A percentile compares a stretch with the other conserved stretches of the same genome.
phyloP scores from a whole-genome alignment of 1,140 invertebrate genomes.

The Formica selysi region DNA sequence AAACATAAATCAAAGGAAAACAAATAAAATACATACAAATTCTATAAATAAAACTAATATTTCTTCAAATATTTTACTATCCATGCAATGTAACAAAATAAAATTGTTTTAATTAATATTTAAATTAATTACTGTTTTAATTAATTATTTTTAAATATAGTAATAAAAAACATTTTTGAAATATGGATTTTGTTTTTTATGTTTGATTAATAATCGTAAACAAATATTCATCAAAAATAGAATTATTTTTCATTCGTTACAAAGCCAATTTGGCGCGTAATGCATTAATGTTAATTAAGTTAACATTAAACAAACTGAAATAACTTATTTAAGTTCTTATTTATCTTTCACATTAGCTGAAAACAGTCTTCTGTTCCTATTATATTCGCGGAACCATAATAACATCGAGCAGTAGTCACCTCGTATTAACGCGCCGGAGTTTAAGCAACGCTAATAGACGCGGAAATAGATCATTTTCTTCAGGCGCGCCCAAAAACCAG shows the following conservation, averaged over 20 bases:
- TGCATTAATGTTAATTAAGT: not conserved
- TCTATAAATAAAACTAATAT: too few relatives aligned
- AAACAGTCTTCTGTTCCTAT: not conserved
- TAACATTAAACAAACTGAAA: constrained; percentile 10
- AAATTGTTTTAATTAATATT: too few relatives aligned
- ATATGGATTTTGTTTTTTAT: not conserved
- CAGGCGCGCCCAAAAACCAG: not conserved
- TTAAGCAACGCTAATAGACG: constrained; percentile 20
- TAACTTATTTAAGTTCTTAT: not conserved
- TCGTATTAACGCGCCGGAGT: not conserved
- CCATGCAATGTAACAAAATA: too few relatives aligned
- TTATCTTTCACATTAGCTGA: not conserved
- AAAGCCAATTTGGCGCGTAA: not conserved
- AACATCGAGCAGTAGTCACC: not conserved
- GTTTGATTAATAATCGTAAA: constrained; percentile 1
- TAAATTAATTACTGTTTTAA: too few relatives aligned
- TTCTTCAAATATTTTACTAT: too few relatives aligned
- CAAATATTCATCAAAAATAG: not conserved
- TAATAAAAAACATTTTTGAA: too few relatives aligned
- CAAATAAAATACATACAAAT: too few relatives aligned
- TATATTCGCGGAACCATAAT: not conserved
- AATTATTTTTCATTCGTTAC: not conserved
- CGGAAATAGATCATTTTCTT: constrained; percentile 18
- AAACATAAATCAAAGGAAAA: too few relatives aligned
- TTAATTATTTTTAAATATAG: too few relatives aligned